A percentile compares a stretch with the other conserved stretches of the same genome.
These are phyloP conservation scores for Sorex araneus DNA, from an alignment of 2,113 vertebrate species.

Conservation along the genomic window DNA sequence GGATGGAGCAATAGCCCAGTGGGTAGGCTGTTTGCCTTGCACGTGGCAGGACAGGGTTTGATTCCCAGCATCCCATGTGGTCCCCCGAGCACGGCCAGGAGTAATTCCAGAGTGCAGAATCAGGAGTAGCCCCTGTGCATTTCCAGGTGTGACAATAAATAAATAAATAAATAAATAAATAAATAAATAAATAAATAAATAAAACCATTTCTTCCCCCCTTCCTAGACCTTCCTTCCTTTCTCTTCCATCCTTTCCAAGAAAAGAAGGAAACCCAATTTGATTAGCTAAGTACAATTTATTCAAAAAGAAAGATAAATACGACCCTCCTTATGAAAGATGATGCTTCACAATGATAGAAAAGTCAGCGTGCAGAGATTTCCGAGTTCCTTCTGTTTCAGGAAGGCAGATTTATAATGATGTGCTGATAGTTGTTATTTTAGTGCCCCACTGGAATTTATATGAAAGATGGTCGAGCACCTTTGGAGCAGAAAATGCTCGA, in stretches of 20 bases:
- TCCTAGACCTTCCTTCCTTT: neutral
- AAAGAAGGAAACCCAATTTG: no score
- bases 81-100: no score
- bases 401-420: constrained; percentile 20
- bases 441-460: neutral
- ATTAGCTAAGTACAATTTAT: neutral
- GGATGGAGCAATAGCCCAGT: no score
- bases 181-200: no score
- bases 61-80: no score
- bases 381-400: neutral
- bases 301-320: constrained; percentile 1
- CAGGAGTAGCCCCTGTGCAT: no score
- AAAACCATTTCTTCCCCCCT: no score
- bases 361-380: neutral
- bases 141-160: no score
- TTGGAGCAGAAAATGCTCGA: neutral
- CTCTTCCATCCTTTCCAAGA: neutral
- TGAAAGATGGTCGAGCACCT: neutral
- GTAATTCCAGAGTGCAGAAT: no score
- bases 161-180: no score
- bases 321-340: neutral
- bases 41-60: no score
- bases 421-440: neutral
- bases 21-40: no score
- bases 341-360: constrained; percentile 24